phyloP scores from a whole-genome alignment of 2,888 invertebrate species.

The Apocheima hispidaria region DNA sequence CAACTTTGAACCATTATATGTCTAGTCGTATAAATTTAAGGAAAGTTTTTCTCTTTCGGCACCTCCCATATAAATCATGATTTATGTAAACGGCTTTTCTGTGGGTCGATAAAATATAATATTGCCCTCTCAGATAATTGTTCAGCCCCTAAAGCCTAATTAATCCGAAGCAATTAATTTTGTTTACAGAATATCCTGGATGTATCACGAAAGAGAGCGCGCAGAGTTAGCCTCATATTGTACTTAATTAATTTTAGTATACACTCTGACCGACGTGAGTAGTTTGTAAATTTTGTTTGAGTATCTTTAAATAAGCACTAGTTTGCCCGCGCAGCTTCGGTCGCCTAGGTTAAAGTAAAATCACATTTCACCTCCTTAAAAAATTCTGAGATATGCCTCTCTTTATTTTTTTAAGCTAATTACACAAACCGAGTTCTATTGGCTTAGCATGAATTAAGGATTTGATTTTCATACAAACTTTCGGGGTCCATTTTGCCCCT shows the following conservation, averaged over 20 bases:
- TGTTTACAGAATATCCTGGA: slow-evolving; percentile 22
- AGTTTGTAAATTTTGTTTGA: not conserved
- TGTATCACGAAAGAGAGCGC: slow-evolving; percentile 9
- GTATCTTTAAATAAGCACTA: not conserved
- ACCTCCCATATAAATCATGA: slow-evolving; percentile 19
- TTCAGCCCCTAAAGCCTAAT: slow-evolving; percentile 34
- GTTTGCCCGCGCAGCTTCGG: no score
- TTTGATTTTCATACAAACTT: no score
- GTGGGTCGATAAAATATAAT: slow-evolving; percentile 28
- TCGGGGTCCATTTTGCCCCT: no score
- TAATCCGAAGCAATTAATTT: slow-evolving; percentile 37
- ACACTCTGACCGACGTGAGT: not conserved
- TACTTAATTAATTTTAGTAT: not conserved
- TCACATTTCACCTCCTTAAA: no score
- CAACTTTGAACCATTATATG: slow-evolving; percentile 16
- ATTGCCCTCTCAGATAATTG: slow-evolving; percentile 32
- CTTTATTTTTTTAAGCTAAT: no score
- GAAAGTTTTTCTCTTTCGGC: slow-evolving; percentile 14
- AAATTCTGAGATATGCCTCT: no score
- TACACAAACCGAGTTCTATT: no score
- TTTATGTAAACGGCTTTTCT: slow-evolving; percentile 25
- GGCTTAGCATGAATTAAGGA: no score
- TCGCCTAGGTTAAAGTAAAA: no score
- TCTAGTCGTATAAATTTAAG: slow-evolving; percentile 22
- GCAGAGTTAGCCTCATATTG: not conserved